A percentile compares a stretch with the other conserved stretches of the same genome.
phyloP scores from a whole-genome alignment of 35 echinoderm and acorn worm genomes.

The Eucidaris tribuloides region DNA sequence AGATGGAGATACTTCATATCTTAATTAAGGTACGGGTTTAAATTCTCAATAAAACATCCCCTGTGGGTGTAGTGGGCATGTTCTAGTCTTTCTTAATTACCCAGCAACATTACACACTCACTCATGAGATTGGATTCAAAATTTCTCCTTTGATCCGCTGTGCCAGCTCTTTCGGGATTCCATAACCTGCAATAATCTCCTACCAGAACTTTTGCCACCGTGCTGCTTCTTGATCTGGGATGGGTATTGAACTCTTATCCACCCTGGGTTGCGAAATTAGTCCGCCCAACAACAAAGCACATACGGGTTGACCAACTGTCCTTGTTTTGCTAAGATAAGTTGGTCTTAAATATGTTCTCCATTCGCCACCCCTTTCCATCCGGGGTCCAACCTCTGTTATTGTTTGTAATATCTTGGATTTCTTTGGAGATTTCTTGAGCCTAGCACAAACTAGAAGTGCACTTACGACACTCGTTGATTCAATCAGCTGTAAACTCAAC shows the following conservation, averaged over 20 bases:
- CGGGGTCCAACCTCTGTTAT: constrained; percentile 43
- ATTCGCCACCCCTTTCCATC: constrained; percentile 70
- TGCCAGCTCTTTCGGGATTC: constrained; percentile 43
- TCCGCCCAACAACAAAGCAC: constrained; percentile 57
- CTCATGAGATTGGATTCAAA: constrained; percentile 59
- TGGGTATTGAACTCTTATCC: constrained; percentile 60
- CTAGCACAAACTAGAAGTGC: constrained; percentile 38
- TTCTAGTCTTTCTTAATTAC: constrained; percentile 59
- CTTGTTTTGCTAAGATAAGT: constrained; percentile 52
- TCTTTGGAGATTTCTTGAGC: constrained; percentile 20
- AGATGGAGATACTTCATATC: constrained; percentile 14
- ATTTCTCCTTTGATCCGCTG: constrained; percentile 63
- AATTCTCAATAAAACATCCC: constrained; percentile 62
- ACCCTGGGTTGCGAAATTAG: constrained; percentile 66
- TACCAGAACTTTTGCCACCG: constrained; percentile 42
- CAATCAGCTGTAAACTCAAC: constrained; percentile 27
- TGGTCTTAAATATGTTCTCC: constrained; percentile 77
- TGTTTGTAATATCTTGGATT: neutral
- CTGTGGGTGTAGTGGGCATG: constrained; percentile 31
- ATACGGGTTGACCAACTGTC: constrained; percentile 60
- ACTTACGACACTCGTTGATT: neutral
- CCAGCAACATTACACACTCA: constrained; percentile 52
- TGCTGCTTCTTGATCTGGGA: constrained; percentile 59
- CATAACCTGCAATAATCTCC: constrained; percentile 51
- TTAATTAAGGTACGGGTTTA: constrained; percentile 55